These are phyloP conservation scores for Cairina moschata DNA, from an alignment of 2,113 vertebrate genomes.

Conservation along the genomic window DNA sequence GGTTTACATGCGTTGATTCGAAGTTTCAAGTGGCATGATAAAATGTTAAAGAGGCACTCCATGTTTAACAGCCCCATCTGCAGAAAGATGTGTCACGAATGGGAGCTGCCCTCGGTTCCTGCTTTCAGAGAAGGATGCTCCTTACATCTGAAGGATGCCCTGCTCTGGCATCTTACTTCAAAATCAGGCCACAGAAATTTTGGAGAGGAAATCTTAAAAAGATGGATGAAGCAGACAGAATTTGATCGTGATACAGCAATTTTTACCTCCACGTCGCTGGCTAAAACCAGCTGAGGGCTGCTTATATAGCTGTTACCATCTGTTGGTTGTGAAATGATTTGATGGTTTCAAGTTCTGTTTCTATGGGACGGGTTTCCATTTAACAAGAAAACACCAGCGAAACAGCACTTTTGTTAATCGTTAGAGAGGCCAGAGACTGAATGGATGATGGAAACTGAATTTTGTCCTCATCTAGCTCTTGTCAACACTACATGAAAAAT, in stretches of 20 bases:
- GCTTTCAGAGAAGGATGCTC: background rate
- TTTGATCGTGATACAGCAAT: background rate
- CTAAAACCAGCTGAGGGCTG: background rate
- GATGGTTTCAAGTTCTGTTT: background rate
- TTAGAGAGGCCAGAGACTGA: background rate
- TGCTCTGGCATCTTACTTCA: background rate
- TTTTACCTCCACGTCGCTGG: background rate
- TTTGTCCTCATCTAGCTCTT: slow-evolving; percentile 50
- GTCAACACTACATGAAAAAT: slow-evolving; percentile 21
- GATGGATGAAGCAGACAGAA: background rate
- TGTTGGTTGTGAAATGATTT: slow-evolving; percentile 20
- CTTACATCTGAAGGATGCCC: no score
- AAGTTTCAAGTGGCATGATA: background rate
- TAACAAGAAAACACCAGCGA: slow-evolving; percentile 19
- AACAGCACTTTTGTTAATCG: background rate
- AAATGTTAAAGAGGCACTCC: background rate
- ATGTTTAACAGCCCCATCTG: background rate
- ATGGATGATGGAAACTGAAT: slow-evolving; percentile 34
- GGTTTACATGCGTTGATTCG: background rate
- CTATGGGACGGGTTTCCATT: background rate
- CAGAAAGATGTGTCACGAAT: background rate
- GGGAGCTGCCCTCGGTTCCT: background rate
- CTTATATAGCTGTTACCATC: background rate
- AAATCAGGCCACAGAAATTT: background rate
- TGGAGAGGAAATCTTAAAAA: background rate